phyloP scores from a whole-genome alignment of 2,888 invertebrate species.

The Stratiomys singularior region DNA sequence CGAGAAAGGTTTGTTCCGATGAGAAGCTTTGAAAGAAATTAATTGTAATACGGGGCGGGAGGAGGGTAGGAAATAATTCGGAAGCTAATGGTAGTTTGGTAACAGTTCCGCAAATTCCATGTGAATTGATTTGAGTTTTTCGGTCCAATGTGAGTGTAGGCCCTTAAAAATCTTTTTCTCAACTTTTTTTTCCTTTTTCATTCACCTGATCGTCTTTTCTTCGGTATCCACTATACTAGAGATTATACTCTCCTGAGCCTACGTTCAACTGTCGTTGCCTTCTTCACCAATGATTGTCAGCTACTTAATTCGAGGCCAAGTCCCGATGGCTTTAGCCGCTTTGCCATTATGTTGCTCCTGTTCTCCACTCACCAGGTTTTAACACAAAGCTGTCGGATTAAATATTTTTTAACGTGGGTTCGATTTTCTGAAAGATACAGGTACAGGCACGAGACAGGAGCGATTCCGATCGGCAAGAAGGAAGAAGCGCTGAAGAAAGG shows the following conservation, averaged over 20 bases:
- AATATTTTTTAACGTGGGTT: slow-evolving; percentile 47
- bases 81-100: too few species aligned
- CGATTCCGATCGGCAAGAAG: slow-evolving; percentile 9
- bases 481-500: slow-evolving; percentile 1
- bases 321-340: slow-evolving; percentile 22
- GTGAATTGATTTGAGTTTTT: too few species aligned
- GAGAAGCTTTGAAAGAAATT: too few species aligned
- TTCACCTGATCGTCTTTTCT: background rate
- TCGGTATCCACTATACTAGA: background rate
- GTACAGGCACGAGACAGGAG: background rate
- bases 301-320: slow-evolving; percentile 34
- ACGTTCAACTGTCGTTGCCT: slow-evolving; percentile 7
- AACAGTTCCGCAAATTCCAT: too few species aligned
- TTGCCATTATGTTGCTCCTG: slow-evolving; percentile 47
- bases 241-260: background rate
- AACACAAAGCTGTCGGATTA: slow-evolving; percentile 50
- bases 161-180: too few species aligned
- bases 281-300: slow-evolving; percentile 39
- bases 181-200: background rate
- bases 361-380: slow-evolving; percentile 48
- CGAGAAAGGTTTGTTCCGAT: too few species aligned
- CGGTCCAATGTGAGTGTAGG: too few species aligned
- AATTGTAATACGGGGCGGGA: too few species aligned
- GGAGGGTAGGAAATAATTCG: too few species aligned
- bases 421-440: slow-evolving; percentile 30